Percentiles rank a stretch among this genome's conserved stretches.
These are phyloP conservation scores for Sapayoa aenigma DNA, from an alignment of 2,113 vertebrate genomes.

Conservation along the genomic window DNA sequence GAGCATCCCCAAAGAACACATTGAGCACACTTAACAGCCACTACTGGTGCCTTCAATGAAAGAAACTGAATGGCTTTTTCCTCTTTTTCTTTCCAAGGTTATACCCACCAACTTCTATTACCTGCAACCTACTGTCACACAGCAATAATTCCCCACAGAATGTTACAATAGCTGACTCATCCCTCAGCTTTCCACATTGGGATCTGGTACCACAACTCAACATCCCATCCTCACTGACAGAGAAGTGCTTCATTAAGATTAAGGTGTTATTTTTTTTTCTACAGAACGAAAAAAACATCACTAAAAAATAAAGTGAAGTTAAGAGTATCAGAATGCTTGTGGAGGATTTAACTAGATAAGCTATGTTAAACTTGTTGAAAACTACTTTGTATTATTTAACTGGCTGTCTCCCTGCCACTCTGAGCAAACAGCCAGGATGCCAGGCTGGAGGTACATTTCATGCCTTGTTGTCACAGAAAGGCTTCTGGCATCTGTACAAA, in stretches of 20 bases:
- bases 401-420: not conserved
- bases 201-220: not conserved
- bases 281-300: not conserved
- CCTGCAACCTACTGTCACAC: not conserved
- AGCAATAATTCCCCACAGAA: not conserved
- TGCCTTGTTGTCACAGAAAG: slow-evolving; percentile 21
- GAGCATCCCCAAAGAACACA: not conserved
- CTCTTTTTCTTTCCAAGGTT: not conserved
- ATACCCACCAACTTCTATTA: not conserved
- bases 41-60: not conserved
- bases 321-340: not conserved
- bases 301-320: not conserved
- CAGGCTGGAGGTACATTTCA: slow-evolving; percentile 16
- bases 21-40: not conserved
- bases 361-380: not conserved
- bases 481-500: not conserved
- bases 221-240: not conserved
- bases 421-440: not conserved
- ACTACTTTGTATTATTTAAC: not conserved
- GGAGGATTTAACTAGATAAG: not conserved
- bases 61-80: not conserved
- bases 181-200: not conserved
- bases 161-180: not conserved
- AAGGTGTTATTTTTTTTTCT: not conserved
- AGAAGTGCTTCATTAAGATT: not conserved